Percentiles rank a stretch among this genome's conserved stretches.
Evolutionary conservation across 2,113 vertebrate species (phyloP).

Genomic region (Corvus hawaiiensis): DNA sequence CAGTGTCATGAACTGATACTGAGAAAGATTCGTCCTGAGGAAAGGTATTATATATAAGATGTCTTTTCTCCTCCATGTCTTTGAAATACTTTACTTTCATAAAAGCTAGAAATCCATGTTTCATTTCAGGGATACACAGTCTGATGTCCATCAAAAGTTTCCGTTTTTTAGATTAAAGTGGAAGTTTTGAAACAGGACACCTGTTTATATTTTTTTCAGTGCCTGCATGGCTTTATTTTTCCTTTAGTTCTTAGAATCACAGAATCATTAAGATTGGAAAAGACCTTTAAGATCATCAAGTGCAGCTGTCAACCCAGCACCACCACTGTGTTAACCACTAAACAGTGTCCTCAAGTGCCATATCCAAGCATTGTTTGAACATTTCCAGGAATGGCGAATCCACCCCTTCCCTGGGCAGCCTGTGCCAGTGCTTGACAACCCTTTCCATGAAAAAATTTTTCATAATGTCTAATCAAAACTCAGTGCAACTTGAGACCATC

Average conservation of each 20-base stretch:
- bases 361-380: not conserved
- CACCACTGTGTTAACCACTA: too few relatives aligned
- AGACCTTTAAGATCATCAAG: not conserved
- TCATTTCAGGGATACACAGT: not conserved
- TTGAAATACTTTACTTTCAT: constrained; percentile 18
- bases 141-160: not conserved
- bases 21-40: not conserved
- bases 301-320: not conserved
- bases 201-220: not conserved
- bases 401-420: not conserved
- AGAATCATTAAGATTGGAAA: fast-evolving
- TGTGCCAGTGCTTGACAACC: not conserved
- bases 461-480: fast-evolving
- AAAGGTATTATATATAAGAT: constrained; percentile 15
- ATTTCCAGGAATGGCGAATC: not conserved
- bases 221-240: not conserved
- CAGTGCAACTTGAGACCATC: fast-evolving
- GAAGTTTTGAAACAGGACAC: not conserved
- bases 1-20: constrained; percentile 7
- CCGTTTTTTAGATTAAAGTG: not conserved
- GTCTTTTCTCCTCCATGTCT: not conserved
- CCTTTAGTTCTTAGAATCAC: not conserved
- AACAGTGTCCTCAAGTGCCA: too few relatives aligned
- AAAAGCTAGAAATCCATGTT: not conserved
- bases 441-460: not conserved